phyloP scores from a whole-genome alignment of 2,888 invertebrate genomes.

The Stictocephala bisonia region DNA sequence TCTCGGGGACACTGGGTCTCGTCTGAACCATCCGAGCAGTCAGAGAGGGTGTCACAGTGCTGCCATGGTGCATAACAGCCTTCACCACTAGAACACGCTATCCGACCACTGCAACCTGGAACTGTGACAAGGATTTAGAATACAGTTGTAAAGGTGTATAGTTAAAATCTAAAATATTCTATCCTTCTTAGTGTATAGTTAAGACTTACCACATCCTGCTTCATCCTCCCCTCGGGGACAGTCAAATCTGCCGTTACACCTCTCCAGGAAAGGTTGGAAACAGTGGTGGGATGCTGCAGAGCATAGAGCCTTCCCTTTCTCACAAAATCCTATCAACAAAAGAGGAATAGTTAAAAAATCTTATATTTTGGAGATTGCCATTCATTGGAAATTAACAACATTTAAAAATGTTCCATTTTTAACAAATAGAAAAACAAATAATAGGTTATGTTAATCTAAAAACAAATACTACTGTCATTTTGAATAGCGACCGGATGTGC shows the following conservation, averaged over 20 bases:
- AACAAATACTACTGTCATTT: no score
- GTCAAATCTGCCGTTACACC: slow-evolving; percentile 56
- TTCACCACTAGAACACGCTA: slow-evolving; percentile 54
- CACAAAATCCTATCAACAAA: slow-evolving; percentile 50
- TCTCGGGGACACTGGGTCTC: slow-evolving; percentile 62
- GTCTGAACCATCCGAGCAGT: slow-evolving; percentile 65
- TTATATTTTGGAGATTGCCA: no score
- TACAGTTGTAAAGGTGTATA: background rate
- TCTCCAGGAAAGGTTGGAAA: slow-evolving; percentile 51
- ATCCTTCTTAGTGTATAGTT: no score
- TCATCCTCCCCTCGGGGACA: slow-evolving; percentile 60
- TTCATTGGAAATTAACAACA: no score
- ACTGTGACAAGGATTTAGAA: no score
- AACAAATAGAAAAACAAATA: no score
- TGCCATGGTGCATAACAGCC: slow-evolving; percentile 62
- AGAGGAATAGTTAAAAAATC: no score
- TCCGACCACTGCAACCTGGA: slow-evolving; percentile 49
- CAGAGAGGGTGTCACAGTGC: slow-evolving; percentile 63
- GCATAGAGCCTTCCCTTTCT: slow-evolving; percentile 52
- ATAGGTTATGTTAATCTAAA: no score
- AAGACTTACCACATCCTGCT: slow-evolving; percentile 58
- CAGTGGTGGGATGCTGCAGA: slow-evolving; percentile 48
- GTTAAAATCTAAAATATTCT: background rate
- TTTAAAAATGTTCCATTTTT: no score
- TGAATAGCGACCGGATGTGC: no score